Conservation (phyloP, 2,888 invertebrate genomes). For the Leucoma salicis region DNA sequence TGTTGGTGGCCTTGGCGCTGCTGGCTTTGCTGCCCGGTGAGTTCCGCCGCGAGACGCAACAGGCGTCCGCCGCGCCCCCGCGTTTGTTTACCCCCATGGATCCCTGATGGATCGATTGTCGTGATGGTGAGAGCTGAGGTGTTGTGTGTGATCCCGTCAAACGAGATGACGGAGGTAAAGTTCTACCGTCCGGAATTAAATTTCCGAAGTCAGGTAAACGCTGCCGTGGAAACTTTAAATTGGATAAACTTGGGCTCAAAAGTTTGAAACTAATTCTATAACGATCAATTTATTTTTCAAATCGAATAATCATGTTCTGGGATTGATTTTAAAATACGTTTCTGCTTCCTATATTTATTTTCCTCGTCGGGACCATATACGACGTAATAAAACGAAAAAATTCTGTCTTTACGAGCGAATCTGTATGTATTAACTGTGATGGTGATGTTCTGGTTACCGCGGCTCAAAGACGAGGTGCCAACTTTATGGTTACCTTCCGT, state of each 20-base stretch:
- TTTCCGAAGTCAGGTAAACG: slow-evolving; percentile 44
- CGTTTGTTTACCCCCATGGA: slow-evolving; percentile 59
- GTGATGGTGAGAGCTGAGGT: slow-evolving; percentile 61
- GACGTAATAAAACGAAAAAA: slow-evolving; percentile 54
- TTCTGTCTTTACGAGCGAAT: slow-evolving; percentile 56
- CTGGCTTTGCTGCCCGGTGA: slow-evolving; percentile 77
- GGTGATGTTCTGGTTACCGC: slow-evolving; percentile 48
- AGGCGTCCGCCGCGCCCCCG: slow-evolving; percentile 67
- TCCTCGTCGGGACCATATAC: slow-evolving; percentile 38
- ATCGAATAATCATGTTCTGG: slow-evolving; percentile 15
- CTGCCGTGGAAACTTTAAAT: slow-evolving; percentile 17
- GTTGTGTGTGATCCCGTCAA: slow-evolving; percentile 62
- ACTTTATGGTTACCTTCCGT: slow-evolving; percentile 38
- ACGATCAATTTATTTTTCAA: slow-evolving; percentile 11
- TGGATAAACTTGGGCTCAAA: slow-evolving; percentile 8
- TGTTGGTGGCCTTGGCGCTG: slow-evolving; percentile 74
- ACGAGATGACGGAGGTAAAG: slow-evolving; percentile 26
- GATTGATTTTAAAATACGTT: slow-evolving; percentile 21
- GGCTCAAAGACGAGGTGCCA: slow-evolving; percentile 37
- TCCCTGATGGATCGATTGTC: slow-evolving; percentile 54
- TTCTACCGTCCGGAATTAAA: slow-evolving; percentile 24
- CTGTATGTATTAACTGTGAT: slow-evolving; percentile 49
- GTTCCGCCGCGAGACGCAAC: slow-evolving; percentile 61
- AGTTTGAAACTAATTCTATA: slow-evolving; percentile 11
- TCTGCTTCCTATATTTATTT: slow-evolving; percentile 28